Percentiles rank a stretch among this genome's conserved stretches.
Evolutionary conservation across 1,140 invertebrate species (phyloP).

Genomic region (Apis dorsata): DNA sequence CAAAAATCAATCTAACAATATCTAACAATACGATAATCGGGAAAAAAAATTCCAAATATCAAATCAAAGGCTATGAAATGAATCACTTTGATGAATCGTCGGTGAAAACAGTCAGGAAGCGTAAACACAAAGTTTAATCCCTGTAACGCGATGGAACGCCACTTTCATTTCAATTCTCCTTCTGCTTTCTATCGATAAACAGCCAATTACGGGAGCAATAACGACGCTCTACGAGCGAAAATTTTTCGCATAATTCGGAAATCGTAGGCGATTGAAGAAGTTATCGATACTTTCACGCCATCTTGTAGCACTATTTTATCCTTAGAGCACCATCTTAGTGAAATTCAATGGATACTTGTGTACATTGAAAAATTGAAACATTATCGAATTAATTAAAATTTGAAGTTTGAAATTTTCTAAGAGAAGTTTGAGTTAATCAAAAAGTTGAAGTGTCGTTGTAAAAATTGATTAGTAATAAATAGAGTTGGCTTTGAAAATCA

Average conservation of each 20-base stretch:
- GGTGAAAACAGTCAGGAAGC: slow-evolving; percentile 4
- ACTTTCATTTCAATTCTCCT: slow-evolving; percentile 53
- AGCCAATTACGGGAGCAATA: slow-evolving; percentile 32
- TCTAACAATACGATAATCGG: too few relatives aligned
- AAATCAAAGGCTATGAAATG: not conserved
- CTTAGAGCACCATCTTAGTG: too few relatives aligned
- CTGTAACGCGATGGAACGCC: slow-evolving; percentile 10
- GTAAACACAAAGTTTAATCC: slow-evolving; percentile 27
- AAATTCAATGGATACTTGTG: too few relatives aligned
- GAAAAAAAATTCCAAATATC: too few relatives aligned
- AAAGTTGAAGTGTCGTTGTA: too few relatives aligned
- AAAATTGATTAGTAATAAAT: too few relatives aligned
- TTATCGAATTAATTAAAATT: too few relatives aligned
- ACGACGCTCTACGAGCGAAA: not conserved
- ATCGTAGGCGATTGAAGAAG: not conserved
- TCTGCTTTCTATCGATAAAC: slow-evolving; percentile 57
- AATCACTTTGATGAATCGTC: not conserved
- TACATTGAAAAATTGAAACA: too few relatives aligned
- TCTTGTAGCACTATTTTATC: not conserved
- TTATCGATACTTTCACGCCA: slow-evolving; percentile 3
- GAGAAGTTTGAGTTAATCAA: too few relatives aligned
- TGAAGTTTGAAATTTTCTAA: too few relatives aligned
- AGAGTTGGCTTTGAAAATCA: too few relatives aligned
- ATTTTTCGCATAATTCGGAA: slow-evolving; percentile 16
- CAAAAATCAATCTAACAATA: too few relatives aligned